Evolutionary conservation across 2,797 vertebrate species (phyloP).

Genomic region (Dromococcyx pavoninus): DNA sequence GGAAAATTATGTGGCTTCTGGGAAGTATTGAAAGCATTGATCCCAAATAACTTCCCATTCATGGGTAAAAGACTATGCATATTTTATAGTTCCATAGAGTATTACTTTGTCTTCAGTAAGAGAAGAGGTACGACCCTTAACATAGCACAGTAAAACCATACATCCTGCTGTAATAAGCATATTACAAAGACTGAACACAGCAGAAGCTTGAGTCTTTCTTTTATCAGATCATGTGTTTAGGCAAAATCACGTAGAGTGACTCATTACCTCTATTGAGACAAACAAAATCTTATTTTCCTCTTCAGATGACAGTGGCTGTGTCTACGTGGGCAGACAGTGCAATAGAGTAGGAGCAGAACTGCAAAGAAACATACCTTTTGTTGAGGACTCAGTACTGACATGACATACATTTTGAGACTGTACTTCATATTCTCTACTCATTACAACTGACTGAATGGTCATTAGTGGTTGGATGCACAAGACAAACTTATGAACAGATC

Average conservation of each 20-base stretch:
- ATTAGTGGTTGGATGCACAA: neutral
- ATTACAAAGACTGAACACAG: rapidly evolving
- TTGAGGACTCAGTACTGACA: neutral
- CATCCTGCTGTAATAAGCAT: neutral
- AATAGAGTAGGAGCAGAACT: neutral
- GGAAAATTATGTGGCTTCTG: conserved; percentile 45
- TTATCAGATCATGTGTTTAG: neutral
- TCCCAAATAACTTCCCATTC: conserved; percentile 29
- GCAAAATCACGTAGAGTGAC: neutral
- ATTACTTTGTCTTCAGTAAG: neutral
- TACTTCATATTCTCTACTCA: neutral
- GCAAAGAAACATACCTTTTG: rapidly evolving
- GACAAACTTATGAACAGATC: neutral
- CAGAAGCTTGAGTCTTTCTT: neutral
- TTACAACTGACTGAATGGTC: neutral
- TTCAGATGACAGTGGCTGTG: neutral
- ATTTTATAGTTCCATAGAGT: neutral
- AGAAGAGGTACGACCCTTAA: neutral
- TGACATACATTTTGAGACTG: rapidly evolving
- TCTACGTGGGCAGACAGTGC: neutral
- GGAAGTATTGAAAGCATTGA: conserved; percentile 20
- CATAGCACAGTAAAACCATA: neutral
- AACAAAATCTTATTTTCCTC: neutral
- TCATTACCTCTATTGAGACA: neutral
- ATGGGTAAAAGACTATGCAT: neutral